Evolutionary conservation across 1,140 invertebrate genomes (phyloP), one percentile per base, ranked within the genome.

Genomic region (Pemphigus obesinymphae): DNA sequence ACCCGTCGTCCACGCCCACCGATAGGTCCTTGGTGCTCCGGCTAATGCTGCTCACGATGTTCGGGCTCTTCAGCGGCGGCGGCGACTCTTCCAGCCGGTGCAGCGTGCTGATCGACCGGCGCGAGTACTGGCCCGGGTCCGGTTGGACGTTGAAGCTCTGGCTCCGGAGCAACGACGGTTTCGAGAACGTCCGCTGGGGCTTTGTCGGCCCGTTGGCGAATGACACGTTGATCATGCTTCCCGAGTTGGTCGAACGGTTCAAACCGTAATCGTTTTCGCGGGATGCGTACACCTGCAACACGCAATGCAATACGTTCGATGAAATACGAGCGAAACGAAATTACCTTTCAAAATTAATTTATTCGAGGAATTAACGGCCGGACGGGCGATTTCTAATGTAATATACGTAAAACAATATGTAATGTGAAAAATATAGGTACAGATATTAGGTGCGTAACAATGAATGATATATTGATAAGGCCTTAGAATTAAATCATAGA

Each of bases 141-240:
- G 89, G 91, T 84, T 93, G 92, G 66, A 94, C 92, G 88, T 93
- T 94, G 87, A 96, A 94, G 87, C 93, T 95, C 87, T 95, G 93
- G 87, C 94, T 95, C 75, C 94, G 88, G 26, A 92, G 91, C 15
- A 95, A 87, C 48, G 88, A 88, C 1, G 92, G 91, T 84, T 92
- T 93, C 3, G 76, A 26, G 85, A 93, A 94, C 15, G 92, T 92
- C 83, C 93, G 87, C 43, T 92, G 91, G 3, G 92, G 92, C 86
- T 94, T 94, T 0, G 89, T 90, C 0, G 93, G 92, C 13, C 90
- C 43, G 88, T 93, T 93, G 82, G 92, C 90, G 82, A 92, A 92
- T 2, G 92, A 93, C 31, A 94, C 91, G 86, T 94, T 94, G 84
- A 93, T 92, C 86, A 92, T 91, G 86, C 91, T 91, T 68, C 89